Base-by-base conservation (phyloP, 2,888 invertebrate genomes). In the Nomada fucata region DNA sequence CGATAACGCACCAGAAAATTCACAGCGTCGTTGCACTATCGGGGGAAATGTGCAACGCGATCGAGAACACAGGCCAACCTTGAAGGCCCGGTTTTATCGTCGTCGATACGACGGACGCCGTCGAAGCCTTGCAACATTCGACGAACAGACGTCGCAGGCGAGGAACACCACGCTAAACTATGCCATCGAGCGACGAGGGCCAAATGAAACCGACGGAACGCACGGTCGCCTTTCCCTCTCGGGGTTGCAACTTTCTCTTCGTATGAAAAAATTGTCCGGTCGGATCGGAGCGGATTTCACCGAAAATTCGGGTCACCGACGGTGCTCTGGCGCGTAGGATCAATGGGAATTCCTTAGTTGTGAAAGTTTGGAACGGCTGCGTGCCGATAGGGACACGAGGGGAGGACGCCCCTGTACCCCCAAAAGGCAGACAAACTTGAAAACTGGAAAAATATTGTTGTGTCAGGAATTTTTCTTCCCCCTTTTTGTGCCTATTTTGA, bases 181-280 rank as follows among this genome's bases (percentile, higher is more conserved):
- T 68, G n/a, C 2, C 61, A 72, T 73, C 72, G 82, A 76, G 36
- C 61, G 79, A 64, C 73, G 47, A 73, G 61, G 53, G 63, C 47
- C 69, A 77, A 88, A 83, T 89, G 84, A 84, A 78, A 50, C 65
- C 50, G n/a, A 10, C 50, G 59, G 42, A 26, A 44, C 42, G 57
- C 23, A 26, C 26, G 26, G 26, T 13, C 64, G 61, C 7, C 29
- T 50, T 67, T 76, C 60, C 59, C 53, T 70, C 61, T 64, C 10
- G 75, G 82, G 77, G 64, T 69, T 76, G 75, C 73, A 67, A 57
- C 88, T 89, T 89, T 89, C 88, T 82, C 88, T 88, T 84, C 52
- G 84, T 53, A 82, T 83, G 80, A 89, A 89, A 89, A 86, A 89
- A 86, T 69, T 70, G 52, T 42, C 13, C 26, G 76, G 52, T 36